phyloP scores from a whole-genome alignment of 2,888 invertebrate genomes.

The Plebejus anna region DNA sequence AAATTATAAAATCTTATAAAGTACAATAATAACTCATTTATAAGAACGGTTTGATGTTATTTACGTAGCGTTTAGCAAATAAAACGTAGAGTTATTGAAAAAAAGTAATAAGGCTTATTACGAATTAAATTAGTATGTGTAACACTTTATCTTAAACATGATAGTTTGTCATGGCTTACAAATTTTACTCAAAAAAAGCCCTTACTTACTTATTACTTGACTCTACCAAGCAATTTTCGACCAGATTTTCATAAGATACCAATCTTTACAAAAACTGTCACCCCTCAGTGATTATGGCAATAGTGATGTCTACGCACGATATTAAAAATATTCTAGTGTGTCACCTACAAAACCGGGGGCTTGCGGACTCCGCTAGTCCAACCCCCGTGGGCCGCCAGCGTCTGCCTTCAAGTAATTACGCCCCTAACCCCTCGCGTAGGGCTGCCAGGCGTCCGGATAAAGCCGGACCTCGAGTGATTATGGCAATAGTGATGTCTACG shows the following conservation, averaged over 20 bases:
- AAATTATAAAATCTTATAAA: neutral
- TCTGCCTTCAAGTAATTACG: slow-evolving; percentile 74
- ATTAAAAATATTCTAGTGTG: slow-evolving; percentile 62
- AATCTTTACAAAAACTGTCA: neutral
- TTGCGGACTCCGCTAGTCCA: slow-evolving; percentile 50
- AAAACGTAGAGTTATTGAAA: neutral
- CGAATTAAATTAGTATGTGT: too few species aligned
- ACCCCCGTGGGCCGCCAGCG: slow-evolving; percentile 64
- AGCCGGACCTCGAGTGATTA: neutral
- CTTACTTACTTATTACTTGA: too few species aligned
- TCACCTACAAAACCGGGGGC: slow-evolving; percentile 60
- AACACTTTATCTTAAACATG: too few species aligned
- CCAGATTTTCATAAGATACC: neutral
- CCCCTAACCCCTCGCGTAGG: slow-evolving; percentile 43
- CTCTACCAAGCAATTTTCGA: neutral
- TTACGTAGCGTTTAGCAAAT: neutral
- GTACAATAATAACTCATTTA: neutral
- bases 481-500: slow-evolving; percentile 18
- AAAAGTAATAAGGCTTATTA: too few species aligned
- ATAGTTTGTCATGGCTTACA: too few species aligned
- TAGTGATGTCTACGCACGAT: slow-evolving; percentile 37
- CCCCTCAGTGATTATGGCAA: neutral
- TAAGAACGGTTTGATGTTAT: neutral
- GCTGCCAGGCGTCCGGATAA: neutral
- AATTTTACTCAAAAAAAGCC: too few species aligned